phyloP scores from a whole-genome alignment of 1,140 invertebrate species.

The Drosophila baimaii region DNA sequence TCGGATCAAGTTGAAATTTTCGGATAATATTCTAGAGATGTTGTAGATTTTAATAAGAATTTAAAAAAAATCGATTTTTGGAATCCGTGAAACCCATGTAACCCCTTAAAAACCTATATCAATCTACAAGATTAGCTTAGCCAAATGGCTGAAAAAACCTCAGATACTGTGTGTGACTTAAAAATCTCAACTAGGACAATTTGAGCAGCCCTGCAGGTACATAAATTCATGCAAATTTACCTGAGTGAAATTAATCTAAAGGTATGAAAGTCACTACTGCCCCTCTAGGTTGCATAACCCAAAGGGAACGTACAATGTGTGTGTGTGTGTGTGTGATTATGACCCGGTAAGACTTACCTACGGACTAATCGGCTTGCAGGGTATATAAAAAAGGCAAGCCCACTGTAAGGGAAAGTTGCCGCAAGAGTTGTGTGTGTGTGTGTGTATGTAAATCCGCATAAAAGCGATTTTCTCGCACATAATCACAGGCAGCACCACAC shows the following conservation, averaged over 20 bases:
- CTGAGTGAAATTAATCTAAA: not conserved
- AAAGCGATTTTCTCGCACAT: conserved; percentile 31
- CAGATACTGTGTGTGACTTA: no score
- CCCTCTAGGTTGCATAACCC: not conserved
- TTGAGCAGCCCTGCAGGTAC: not conserved
- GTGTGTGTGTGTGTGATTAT: not conserved
- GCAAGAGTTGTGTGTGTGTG: conserved; percentile 13
- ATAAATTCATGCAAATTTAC: not conserved
- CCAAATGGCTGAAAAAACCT: no score
- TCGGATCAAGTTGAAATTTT: no score
- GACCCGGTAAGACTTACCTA: not conserved
- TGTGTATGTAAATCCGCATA: conserved; percentile 25
- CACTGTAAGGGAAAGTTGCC: conserved; percentile 2
- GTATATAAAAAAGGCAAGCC: conserved; percentile 2
- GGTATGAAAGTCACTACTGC: not conserved
- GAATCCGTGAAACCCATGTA: no score
- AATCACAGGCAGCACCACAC: conserved; percentile 23
- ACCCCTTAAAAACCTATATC: no score
- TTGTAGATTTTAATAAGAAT: no score
- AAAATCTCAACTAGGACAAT: no score
- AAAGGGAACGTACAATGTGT: not conserved
- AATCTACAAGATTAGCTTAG: no score
- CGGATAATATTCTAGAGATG: no score
- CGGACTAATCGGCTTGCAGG: not conserved
- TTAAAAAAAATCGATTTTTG: no score